Percentiles rank a stretch among this genome's conserved stretches.
These are phyloP conservation scores for Drosophila serrata DNA, from an alignment of 1,140 invertebrate species.

Conservation along the genomic window DNA sequence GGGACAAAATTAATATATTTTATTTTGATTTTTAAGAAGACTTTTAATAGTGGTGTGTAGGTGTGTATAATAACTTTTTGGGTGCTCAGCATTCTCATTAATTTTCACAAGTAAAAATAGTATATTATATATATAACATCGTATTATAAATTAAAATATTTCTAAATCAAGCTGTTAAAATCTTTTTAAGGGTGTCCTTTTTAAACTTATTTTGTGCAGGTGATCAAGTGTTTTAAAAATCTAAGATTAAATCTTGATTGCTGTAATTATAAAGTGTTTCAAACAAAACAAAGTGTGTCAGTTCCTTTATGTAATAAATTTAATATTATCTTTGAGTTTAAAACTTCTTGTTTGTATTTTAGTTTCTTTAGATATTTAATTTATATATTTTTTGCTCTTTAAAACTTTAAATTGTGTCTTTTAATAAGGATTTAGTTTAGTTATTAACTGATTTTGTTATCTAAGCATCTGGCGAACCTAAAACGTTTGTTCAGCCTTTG, in stretches of 20 bases:
- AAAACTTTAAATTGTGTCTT: background rate
- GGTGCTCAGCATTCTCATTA: background rate
- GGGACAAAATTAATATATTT: background rate
- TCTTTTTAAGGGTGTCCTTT: background rate
- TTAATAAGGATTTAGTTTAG: conserved; percentile 32
- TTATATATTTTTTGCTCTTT: background rate
- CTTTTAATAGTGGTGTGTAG: conserved; percentile 21
- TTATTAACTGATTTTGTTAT: conserved; percentile 16
- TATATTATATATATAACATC: too few relatives aligned
- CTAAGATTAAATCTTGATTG: background rate
- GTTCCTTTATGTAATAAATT: background rate
- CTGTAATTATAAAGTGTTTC: background rate
- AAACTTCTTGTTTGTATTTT: too few relatives aligned
- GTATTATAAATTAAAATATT: too few relatives aligned
- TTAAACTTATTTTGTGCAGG: background rate
- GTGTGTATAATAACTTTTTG: background rate
- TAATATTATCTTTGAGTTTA: background rate
- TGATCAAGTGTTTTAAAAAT: background rate
- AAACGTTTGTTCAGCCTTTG: conserved; percentile 67
- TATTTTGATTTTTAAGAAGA: background rate
- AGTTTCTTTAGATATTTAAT: too few relatives aligned
- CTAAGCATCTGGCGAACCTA: conserved; percentile 69
- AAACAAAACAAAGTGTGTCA: background rate
- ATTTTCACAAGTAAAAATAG: background rate
- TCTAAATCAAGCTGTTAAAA: background rate